Percentiles rank a stretch among this genome's conserved stretches.
Conservation (phyloP, 1,140 invertebrate species). For the Drosophila carrolli region DNA sequence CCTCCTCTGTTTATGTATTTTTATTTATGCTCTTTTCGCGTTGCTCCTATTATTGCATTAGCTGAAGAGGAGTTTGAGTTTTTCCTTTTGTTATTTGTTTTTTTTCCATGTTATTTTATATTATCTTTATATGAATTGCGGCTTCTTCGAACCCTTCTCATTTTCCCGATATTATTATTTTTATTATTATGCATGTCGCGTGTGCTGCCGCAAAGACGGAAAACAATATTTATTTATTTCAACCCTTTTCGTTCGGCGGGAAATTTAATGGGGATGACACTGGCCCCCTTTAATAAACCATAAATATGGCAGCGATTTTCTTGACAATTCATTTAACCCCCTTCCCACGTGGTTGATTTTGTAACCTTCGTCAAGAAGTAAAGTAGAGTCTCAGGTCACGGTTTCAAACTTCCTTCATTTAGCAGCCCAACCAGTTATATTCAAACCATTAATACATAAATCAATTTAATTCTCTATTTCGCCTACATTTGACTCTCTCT, state of each 20-base stretch:
- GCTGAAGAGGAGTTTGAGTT: conserved; percentile 8
- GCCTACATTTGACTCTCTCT: neutral
- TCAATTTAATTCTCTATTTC: conserved; percentile 18
- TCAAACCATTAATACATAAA: conserved; percentile 42
- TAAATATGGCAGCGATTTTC: conserved; percentile 62
- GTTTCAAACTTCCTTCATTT: neutral
- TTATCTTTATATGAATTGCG: conserved; percentile 65
- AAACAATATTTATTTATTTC: conserved; percentile 62
- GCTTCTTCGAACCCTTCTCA: conserved; percentile 8
- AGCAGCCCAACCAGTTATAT: conserved; percentile 24
- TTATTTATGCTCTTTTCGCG: conserved; percentile 46
- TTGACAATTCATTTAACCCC: conserved; percentile 12
- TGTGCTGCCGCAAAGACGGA: conserved; percentile 44
- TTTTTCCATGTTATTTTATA: conserved; percentile 49
- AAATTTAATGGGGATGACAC: neutral
- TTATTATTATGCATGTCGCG: conserved; percentile 75
- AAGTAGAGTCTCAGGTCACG: conserved; percentile 12
- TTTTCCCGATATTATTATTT: conserved; percentile 32
- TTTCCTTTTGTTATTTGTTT: conserved; percentile 37
- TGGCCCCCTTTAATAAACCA: conserved; percentile 44
- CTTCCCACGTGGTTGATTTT: neutral
- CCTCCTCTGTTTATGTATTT: conserved; percentile 27
- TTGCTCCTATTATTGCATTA: conserved; percentile 66
- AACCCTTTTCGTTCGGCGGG: conserved; percentile 47
- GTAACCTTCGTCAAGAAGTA: conserved; percentile 33